Percentiles rank a stretch among this genome's conserved stretches.
These are phyloP conservation scores for Invenusta paracnida DNA, from an alignment of 2,888 invertebrate genomes.

Conservation along the genomic window DNA sequence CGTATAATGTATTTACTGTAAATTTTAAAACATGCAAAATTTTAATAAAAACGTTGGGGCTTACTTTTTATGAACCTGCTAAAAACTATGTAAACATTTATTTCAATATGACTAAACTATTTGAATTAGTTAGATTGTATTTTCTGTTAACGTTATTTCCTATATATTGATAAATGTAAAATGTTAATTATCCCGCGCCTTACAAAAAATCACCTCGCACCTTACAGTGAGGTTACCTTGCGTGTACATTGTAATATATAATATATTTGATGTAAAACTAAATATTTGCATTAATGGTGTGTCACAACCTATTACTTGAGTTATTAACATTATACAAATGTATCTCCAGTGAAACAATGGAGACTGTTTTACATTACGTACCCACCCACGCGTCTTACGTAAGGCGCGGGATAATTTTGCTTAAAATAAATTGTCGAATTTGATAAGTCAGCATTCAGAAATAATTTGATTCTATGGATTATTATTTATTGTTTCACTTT, in stretches of 20 bases:
- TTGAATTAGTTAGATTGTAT: neutral
- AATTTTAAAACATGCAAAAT: neutral
- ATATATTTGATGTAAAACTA: neutral
- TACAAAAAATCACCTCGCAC: too few relatives aligned
- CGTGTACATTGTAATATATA: neutral
- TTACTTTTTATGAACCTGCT: neutral
- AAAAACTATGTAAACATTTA: neutral
- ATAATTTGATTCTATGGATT: neutral
- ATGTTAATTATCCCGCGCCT: neutral
- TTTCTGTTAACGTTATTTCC: neutral
- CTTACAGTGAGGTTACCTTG: neutral
- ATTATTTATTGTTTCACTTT: neutral
- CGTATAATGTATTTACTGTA: neutral
- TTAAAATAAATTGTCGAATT: neutral
- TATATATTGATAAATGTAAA: neutral
- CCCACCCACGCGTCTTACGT: too few relatives aligned
- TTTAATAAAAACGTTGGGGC: neutral
- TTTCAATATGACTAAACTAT: neutral
- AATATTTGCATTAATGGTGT: neutral
- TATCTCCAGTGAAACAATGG: neutral
- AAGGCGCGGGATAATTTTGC: neutral
- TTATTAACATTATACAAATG: neutral
- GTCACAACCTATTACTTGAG: neutral
- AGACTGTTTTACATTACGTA: neutral
- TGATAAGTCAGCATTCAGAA: neutral